Evolutionary conservation across 53 echinoderm and acorn worm species (phyloP).

Genomic region (Astropecten irregularis): DNA sequence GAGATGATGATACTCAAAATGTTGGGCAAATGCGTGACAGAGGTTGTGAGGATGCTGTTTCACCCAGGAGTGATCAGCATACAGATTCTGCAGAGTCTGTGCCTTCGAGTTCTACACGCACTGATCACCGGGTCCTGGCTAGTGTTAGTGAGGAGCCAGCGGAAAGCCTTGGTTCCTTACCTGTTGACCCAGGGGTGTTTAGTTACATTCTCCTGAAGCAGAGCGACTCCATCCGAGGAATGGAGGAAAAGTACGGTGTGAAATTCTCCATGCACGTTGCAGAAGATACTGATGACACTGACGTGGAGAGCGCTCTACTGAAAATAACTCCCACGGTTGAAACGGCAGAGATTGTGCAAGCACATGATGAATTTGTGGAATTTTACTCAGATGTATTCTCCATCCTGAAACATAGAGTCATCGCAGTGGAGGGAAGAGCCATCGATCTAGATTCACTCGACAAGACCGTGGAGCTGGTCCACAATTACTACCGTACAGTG

Average conservation of each 20-base stretch:
- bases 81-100: background rate
- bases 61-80: background rate
- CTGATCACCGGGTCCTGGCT: background rate
- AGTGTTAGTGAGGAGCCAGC: background rate
- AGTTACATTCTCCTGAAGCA: conserved; percentile 45
- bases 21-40: background rate
- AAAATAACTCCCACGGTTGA: conserved; percentile 17
- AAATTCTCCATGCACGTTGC: conserved; percentile 42
- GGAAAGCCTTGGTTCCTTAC: conserved; percentile 34
- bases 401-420: conserved; percentile 9
- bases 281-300: conserved; percentile 26
- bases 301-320: conserved; percentile 41
- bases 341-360: background rate
- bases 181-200: conserved; percentile 55
- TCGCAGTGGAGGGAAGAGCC: conserved; percentile 18
- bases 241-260: conserved; percentile 55
- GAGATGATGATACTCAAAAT: background rate
- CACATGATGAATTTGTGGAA: conserved; percentile 46
- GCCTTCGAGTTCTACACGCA: background rate
- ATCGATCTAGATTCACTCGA: background rate
- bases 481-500: conserved; percentile 15
- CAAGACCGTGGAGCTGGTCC: background rate
- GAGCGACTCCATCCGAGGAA: conserved; percentile 15
- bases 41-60: background rate
- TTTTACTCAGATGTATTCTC: conserved; percentile 35